A percentile compares a stretch with the other conserved stretches of the same genome.
Evolutionary conservation across 35 echinoderm and acorn worm species (phyloP).

Genomic region (Apostichopus parvimensis): DNA sequence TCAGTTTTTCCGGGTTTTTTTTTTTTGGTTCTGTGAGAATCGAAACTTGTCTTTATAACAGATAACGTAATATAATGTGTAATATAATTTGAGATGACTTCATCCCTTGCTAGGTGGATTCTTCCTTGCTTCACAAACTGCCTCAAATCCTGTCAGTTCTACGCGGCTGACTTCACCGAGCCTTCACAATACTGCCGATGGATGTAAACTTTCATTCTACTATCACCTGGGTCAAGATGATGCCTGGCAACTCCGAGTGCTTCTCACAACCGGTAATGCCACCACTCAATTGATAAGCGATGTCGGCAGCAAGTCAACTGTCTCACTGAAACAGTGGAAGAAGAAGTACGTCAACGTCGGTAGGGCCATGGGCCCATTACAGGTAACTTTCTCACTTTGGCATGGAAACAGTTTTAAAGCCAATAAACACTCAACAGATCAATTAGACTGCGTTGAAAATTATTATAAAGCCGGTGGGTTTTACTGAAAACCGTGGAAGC

Average conservation of each 20-base stretch:
- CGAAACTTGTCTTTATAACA: no score
- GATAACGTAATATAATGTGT: no score
- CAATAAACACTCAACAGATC: no score
- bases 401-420: no score
- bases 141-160: not conserved
- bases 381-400: not conserved
- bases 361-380: not conserved
- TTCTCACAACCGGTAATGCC: not conserved
- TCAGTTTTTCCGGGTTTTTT: no score
- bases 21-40: no score
- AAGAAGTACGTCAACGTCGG: not conserved
- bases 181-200: constrained; percentile 1
- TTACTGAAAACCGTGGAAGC: no score
- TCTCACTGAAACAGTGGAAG: not conserved
- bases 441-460: no score
- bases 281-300: not conserved
- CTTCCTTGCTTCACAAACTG: not conserved
- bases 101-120: not conserved
- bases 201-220: not conserved
- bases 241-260: constrained; percentile 4
- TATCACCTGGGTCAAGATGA: not conserved
- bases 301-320: not conserved
- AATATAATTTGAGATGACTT: not conserved
- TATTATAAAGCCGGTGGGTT: no score
- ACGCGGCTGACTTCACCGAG: not conserved